A percentile compares a stretch with the other conserved stretches of the same genome.
Evolutionary conservation across 2,888 invertebrate genomes (phyloP).

Genomic region (Drosophila lacicola): DNA sequence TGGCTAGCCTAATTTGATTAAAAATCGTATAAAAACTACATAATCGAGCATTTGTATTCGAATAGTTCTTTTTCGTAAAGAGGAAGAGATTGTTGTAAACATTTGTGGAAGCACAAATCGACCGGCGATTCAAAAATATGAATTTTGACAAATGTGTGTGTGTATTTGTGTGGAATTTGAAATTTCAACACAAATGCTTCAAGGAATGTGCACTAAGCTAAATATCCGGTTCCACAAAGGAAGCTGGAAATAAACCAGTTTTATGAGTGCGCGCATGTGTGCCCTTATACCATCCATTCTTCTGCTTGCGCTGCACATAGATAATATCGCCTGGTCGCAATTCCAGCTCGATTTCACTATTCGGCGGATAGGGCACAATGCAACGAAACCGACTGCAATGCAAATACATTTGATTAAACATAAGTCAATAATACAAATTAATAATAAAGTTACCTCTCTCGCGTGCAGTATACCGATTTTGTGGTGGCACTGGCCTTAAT

Average conservation of each 20-base stretch:
- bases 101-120: constrained; percentile 66
- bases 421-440: background rate
- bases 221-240: constrained; percentile 92
- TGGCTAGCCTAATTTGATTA: constrained; percentile 61
- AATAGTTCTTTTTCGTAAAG: constrained; percentile 58
- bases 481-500: constrained; percentile 83
- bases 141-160: constrained; percentile 40
- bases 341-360: constrained; percentile 96
- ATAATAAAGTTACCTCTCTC: constrained; percentile 83
- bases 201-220: constrained; percentile 53
- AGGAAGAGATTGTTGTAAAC: constrained; percentile 39
- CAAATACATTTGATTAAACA: background rate
- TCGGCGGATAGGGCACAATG: constrained; percentile 97
- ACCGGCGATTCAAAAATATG: constrained; percentile 58
- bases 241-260: constrained; percentile 97
- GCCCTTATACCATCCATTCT: constrained; percentile 98
- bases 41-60: constrained; percentile 48
- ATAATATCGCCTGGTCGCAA: constrained; percentile 96
- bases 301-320: constrained; percentile 95
- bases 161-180: constrained; percentile 27
- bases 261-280: constrained; percentile 95
- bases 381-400: constrained; percentile 90
- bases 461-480: constrained; percentile 84
- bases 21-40: constrained; percentile 62
- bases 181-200: constrained; percentile 31